phyloP scores from a whole-genome alignment of 2,797 vertebrate genomes.

The Hybognathus amarus region DNA sequence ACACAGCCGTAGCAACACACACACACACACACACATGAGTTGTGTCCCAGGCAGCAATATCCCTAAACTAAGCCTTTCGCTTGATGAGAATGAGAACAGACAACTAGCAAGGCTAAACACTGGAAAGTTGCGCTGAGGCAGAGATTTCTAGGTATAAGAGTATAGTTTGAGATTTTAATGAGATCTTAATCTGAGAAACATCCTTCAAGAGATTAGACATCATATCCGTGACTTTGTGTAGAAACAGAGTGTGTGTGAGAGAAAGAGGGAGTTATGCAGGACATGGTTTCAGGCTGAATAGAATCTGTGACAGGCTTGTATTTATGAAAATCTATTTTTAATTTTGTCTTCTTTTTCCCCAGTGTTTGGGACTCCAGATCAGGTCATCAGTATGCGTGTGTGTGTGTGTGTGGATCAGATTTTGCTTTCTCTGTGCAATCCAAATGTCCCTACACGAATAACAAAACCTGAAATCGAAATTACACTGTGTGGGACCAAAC shows the following conservation, averaged over 20 bases:
- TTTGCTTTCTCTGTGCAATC: background rate
- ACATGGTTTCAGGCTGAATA: slow-evolving; percentile 30
- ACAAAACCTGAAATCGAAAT: slow-evolving; percentile 1
- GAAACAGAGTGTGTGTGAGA: slow-evolving; percentile 5
- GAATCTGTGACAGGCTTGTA: slow-evolving; percentile 26
- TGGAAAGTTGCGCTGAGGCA: slow-evolving; percentile 21
- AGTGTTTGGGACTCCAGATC: background rate
- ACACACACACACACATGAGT: slow-evolving; percentile 27
- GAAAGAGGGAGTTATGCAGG: slow-evolving; percentile 9
- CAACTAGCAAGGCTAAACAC: slow-evolving; percentile 35
- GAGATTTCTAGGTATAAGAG: slow-evolving; percentile 35
- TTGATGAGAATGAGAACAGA: slow-evolving; percentile 52
- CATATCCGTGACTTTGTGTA: slow-evolving; percentile 19
- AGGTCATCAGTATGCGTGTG: slow-evolving; percentile 3
- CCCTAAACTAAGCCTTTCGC: slow-evolving; percentile 14
- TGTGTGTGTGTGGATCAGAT: background rate
- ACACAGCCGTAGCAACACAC: slow-evolving; percentile 27
- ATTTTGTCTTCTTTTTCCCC: slow-evolving; percentile 7
- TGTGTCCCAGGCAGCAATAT: slow-evolving; percentile 16
- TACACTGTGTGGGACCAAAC: background rate
- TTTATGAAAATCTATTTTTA: slow-evolving; percentile 29
- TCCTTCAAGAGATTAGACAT: slow-evolving; percentile 30
- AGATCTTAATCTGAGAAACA: slow-evolving; percentile 40
- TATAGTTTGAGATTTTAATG: slow-evolving; percentile 50
- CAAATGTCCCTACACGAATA: background rate